Evolutionary conservation across 2,888 invertebrate genomes (phyloP).

Genomic region (Polyommatus iphigenia): DNA sequence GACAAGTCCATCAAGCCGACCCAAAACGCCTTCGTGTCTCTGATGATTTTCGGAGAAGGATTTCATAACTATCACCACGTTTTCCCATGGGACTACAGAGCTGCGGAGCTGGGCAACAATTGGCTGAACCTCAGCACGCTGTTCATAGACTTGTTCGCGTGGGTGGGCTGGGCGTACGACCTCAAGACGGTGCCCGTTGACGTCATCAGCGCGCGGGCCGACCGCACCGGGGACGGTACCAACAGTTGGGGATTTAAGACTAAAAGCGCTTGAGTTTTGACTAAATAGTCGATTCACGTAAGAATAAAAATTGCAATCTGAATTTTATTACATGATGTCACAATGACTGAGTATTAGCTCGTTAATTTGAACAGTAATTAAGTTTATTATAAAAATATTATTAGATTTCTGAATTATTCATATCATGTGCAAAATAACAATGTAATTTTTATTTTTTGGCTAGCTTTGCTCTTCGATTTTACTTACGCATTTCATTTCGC

Average conservation of each 20-base stretch:
- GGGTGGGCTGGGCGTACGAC: slow-evolving; percentile 52
- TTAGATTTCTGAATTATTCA: not conserved
- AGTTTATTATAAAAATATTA: not conserved
- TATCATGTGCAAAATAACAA: not conserved
- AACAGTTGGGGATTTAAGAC: slow-evolving; percentile 11
- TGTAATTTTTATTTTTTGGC: not conserved
- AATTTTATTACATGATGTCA: not conserved
- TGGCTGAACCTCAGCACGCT: slow-evolving; percentile 46
- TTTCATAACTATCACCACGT: slow-evolving; percentile 60
- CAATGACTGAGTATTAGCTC: not conserved
- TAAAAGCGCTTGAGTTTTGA: not conserved
- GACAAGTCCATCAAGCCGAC: slow-evolving; percentile 56
- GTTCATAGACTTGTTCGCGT: slow-evolving; percentile 58
- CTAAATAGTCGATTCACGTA: not conserved
- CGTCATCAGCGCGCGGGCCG: slow-evolving; percentile 38
- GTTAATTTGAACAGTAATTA: not conserved
- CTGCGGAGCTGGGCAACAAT: slow-evolving; percentile 51
- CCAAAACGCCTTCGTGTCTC: slow-evolving; percentile 46
- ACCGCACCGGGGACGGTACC: slow-evolving; percentile 49
- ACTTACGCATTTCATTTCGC: no score
- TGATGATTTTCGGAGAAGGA: slow-evolving; percentile 53
- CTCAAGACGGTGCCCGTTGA: slow-evolving; percentile 49
- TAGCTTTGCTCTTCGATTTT: not conserved
- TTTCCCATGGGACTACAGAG: slow-evolving; percentile 56
- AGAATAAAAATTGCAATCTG: not conserved